Evolutionary conservation across 1,140 invertebrate species (phyloP), one percentile per base, ranked within the genome.

Genomic region (Coboldia fuscipes): DNA sequence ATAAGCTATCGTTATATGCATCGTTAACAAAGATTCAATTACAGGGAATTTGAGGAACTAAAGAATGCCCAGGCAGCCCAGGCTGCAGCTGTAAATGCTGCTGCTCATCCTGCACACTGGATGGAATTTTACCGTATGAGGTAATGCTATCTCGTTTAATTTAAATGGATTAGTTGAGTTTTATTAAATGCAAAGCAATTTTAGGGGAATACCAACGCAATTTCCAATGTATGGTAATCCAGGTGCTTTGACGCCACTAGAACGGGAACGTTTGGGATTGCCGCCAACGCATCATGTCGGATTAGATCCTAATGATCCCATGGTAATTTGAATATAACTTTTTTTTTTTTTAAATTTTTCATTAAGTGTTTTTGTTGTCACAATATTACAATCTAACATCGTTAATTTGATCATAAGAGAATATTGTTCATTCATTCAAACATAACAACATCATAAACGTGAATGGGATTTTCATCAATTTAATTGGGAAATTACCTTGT

Each of bases 221-320:
- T 68, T 65, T 40, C 62, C 63, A 14, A 43, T 67, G 14, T 63
- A 75, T 56, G 52, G 66, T 35, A 50, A 58, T 57, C 47, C 78
- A 58, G 51, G 69, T 60, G 75, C 72, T 15, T 66, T 83, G 20
- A 74, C 74, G 42, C 79, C 82, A 46, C 54, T 89, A 43, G 86
- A 92, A 51, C 62, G 86, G 29, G 88, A 93, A 56, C 65, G 86
- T 36, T 58, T 92, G 17, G 81, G 82, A 59, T 76, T 76, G 39
- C 68, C 68, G 17, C 65, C 65, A 13, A 63, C 63, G 13, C 65
- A 66, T 47, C 68, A 70, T 45, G 66, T 68, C 29, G 66, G 59
- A 30, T 50, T 63, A 34, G 61, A 63, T 41, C 63, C 64, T 24
- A 61, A 63, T 22, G 64, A 68, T 41, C 53, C 66, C 37, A 65